Evolutionary conservation across 2,888 invertebrate genomes (phyloP), one percentile per base, ranked within the genome.

Genomic region (Leuctra nigra): DNA sequence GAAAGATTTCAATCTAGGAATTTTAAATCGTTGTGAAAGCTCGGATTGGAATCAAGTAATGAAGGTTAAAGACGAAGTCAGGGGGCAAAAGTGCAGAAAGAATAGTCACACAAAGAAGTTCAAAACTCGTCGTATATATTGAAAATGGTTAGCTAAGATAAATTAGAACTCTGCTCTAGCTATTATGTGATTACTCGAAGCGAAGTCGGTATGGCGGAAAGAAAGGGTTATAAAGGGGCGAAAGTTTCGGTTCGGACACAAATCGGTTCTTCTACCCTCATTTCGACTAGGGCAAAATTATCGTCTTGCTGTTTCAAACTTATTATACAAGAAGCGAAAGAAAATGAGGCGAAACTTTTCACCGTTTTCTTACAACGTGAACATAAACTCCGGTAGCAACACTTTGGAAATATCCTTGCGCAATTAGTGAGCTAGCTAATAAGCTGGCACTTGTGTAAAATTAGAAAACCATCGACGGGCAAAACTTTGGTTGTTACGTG

Each of bases 321-420:
- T 39, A 39, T 39, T 39, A 39, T 39, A 39, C 39, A 39, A 39
- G 39, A 39, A 39, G 39, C 39, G 20, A 39, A 39, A 39, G 39
- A 39, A 39, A 39, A 39, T 39, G 39, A 39, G 39, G 39, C 20
- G 16, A 39, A 39, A 39, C 39, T 39, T 39, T 39, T 39, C 39
- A 16, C 39, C 39, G 20, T 39, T 39, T 39, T 39, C 39, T 39
- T 13, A 16, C n/a, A 39, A 18, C 39, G n/a, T 39, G 39, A 39
- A 39, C 39, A 39, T 39, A 39, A 39, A 39, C 18, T 39, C 18
- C 20, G 39, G 16, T 39, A 39, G 20, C n/a, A 39, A 39, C 39
- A 39, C 39, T 39, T 39, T 39, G 36, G 20, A 39, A 39, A 39
- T 39, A 18, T 39, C 39, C 20, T 39, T 18, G n/a, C 39, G 16